Evolutionary conservation across 1,140 invertebrate species (phyloP).

Genomic region (Lysiphlebus fabarum): DNA sequence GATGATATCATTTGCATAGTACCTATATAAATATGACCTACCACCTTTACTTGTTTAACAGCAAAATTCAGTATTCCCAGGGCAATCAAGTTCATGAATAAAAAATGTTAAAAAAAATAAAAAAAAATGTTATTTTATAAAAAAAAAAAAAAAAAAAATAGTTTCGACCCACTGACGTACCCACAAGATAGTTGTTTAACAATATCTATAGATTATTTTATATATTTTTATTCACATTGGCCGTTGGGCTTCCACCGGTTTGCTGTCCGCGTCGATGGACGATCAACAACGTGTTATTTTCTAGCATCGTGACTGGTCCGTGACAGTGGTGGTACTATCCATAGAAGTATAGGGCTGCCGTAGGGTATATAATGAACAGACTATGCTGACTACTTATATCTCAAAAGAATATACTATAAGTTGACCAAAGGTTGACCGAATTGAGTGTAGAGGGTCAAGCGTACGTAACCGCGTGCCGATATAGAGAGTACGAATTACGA

Average conservation of each 20-base stretch:
- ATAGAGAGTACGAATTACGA: constrained; percentile 24
- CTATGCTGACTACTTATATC: constrained; percentile 1
- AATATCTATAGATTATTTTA: constrained; percentile 10
- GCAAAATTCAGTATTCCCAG: too few species aligned
- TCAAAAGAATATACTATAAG: constrained; percentile 14
- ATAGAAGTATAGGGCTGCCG: constrained; percentile 4
- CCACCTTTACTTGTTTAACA: too few species aligned
- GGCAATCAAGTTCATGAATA: too few species aligned
- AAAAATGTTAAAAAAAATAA: too few species aligned
- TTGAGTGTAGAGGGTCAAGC: constrained; percentile 27
- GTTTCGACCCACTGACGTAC: background rate
- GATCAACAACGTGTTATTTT: constrained; percentile 24
- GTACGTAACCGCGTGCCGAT: constrained; percentile 25
- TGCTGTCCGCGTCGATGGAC: constrained; percentile 24
- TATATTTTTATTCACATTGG: background rate
- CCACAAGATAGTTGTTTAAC: background rate
- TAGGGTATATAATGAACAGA: constrained; percentile 19
- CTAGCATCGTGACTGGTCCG: constrained; percentile 25
- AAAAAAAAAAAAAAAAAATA: too few species aligned
- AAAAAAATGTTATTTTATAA: too few species aligned
- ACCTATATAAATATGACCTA: too few species aligned
- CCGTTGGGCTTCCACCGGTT: constrained; percentile 18
- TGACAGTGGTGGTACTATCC: constrained; percentile 20
- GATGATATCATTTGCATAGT: too few species aligned
- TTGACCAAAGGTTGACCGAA: constrained; percentile 26